Conservation (phyloP, 2,888 invertebrate species). For the Temnothorax ravouxi region DNA sequence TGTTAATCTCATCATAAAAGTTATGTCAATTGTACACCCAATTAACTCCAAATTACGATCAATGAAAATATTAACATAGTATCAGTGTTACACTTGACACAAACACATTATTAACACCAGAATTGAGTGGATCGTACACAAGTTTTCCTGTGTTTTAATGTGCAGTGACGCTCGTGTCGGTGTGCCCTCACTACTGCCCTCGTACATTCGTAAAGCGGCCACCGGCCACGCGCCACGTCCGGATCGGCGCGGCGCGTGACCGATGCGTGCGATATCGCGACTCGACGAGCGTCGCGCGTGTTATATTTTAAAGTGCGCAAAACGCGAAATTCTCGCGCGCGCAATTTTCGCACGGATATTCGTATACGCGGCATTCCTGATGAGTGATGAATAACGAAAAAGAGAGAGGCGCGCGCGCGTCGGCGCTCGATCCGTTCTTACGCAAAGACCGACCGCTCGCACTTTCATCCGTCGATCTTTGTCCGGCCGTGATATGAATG, state of each 20-base stretch:
- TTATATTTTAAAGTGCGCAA: not conserved
- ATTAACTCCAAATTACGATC: too few relatives aligned
- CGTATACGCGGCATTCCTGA: not conserved
- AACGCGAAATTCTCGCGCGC: constrained; percentile 5
- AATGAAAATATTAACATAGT: too few relatives aligned
- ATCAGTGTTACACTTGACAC: too few relatives aligned
- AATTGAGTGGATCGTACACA: too few relatives aligned
- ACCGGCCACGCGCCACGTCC: not conserved
- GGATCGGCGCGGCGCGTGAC: constrained; percentile 19
- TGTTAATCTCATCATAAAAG: too few relatives aligned
- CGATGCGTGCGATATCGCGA: constrained; percentile 22
- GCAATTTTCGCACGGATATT: not conserved
- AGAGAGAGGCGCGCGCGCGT: not conserved
- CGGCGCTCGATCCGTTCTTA: too few relatives aligned
- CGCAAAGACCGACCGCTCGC: not conserved
- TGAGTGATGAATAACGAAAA: constrained; percentile 1
- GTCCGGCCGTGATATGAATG: not conserved
- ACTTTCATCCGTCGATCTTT: constrained; percentile 31
- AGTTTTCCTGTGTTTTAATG: too few relatives aligned
- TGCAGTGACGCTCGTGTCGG: not conserved
- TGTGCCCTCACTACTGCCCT: not conserved
- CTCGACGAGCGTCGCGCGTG: not conserved
- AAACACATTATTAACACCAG: too few relatives aligned
- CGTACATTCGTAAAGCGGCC: not conserved
- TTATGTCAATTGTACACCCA: too few relatives aligned